Percentiles rank a stretch among this genome's conserved stretches.
Conservation (phyloP, 2,888 invertebrate species). For the Imbricaverruca yamaguchii region DNA sequence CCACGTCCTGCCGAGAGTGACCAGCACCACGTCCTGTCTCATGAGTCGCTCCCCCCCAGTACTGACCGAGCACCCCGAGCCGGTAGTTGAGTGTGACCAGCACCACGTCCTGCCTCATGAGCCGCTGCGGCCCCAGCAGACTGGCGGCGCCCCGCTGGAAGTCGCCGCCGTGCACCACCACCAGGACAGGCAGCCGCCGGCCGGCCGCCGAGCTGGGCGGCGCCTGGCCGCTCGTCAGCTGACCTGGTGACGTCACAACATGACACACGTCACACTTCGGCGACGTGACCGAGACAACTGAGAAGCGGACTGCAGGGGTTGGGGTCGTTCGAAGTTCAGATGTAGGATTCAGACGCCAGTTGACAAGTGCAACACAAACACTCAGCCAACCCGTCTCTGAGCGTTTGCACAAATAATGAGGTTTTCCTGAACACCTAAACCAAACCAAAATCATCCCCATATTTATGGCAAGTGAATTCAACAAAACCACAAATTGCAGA, state of each 20-base stretch:
- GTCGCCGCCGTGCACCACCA: conserved; percentile 30
- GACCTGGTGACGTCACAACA: not conserved
- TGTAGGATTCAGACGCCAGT: not conserved
- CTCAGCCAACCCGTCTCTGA: not conserved
- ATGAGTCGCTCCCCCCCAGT: conserved; percentile 20
- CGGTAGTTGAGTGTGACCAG: conserved; percentile 91
- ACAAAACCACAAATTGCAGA: too few relatives aligned
- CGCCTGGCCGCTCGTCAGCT: conserved; percentile 21
- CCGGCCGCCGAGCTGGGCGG: not conserved
- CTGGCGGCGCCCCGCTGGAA: conserved; percentile 30
- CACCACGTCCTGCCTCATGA: conserved; percentile 50
- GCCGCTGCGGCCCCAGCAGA: conserved; percentile 29
- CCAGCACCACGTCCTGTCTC: conserved; percentile 60
- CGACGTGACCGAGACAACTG: not conserved
- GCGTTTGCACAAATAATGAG: too few relatives aligned
- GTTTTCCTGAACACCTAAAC: too few relatives aligned
- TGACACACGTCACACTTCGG: not conserved
- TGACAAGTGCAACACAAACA: not conserved
- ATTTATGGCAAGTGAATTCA: too few relatives aligned
- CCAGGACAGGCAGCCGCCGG: conserved; percentile 29
- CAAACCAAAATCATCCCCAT: too few relatives aligned
- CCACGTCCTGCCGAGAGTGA: conserved; percentile 77
- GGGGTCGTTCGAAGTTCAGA: not conserved
- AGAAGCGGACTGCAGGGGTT: not conserved
- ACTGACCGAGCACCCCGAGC: conserved; percentile 61